Conservation (phyloP, 2,113 vertebrate species). For the Daubentonia madagascariensis region DNA sequence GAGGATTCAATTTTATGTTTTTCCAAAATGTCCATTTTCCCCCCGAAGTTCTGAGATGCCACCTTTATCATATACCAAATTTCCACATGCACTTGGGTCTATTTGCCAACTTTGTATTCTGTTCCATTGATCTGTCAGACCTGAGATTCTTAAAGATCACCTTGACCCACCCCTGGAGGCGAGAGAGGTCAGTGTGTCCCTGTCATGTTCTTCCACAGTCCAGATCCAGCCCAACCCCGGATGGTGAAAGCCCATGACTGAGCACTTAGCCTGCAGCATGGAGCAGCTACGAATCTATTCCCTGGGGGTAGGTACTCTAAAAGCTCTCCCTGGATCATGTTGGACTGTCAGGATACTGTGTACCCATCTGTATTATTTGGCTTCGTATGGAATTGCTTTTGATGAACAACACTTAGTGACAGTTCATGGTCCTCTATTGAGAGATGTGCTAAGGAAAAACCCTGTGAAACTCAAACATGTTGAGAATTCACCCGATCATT, state of each 20-base stretch:
- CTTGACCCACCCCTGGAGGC: background rate
- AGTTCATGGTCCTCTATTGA: background rate
- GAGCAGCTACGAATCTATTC: background rate
- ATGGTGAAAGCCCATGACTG: background rate
- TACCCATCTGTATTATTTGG: background rate
- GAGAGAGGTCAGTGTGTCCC: background rate
- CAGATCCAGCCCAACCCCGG: background rate
- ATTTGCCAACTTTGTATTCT: background rate
- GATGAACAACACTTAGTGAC: background rate
- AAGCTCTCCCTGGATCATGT: background rate
- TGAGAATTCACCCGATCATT: background rate
- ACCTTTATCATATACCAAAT: background rate
- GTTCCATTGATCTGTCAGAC: background rate
- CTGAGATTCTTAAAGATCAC: background rate
- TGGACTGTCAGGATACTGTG: background rate
- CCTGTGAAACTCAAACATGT: background rate
- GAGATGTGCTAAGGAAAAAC: background rate
- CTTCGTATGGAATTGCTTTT: background rate
- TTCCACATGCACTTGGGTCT: background rate
- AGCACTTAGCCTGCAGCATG: background rate
- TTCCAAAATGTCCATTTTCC: background rate
- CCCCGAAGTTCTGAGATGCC: background rate
- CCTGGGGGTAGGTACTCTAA: background rate
- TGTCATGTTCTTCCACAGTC: background rate
- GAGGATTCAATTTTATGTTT: background rate